phyloP scores from a whole-genome alignment of 2,113 vertebrate genomes.

The Sinocyclocheilus anshuiensis region DNA sequence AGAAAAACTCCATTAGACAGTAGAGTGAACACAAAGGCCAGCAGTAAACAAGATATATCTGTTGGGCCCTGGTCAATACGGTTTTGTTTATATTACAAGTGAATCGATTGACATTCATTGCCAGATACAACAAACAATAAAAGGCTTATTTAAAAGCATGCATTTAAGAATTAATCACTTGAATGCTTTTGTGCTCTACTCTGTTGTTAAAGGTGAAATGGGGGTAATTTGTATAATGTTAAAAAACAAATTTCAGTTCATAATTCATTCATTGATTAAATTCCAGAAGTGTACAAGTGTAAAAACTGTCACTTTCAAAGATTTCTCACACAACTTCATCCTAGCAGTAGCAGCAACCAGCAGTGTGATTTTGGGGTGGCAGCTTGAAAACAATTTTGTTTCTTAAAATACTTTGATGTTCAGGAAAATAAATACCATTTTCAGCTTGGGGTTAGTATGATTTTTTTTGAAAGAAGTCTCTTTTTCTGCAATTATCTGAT shows the following conservation, averaged over 20 bases:
- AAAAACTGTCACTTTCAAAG: neutral
- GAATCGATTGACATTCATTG: constrained; percentile 12
- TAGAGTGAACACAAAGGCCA: neutral
- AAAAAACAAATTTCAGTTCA: neutral
- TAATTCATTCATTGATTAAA: neutral
- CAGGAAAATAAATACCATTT: no score
- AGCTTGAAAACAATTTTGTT: neutral
- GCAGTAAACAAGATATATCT: constrained; percentile 7
- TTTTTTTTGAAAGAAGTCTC: neutral
- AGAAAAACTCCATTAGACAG: neutral
- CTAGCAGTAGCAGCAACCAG: neutral
- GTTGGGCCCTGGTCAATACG: neutral
- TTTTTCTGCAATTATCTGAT: neutral
- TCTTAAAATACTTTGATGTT: neutral
- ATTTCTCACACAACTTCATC: neutral
- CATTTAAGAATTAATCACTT: neutral
- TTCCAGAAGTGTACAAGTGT: neutral
- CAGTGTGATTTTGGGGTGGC: neutral
- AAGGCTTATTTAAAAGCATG: neutral
- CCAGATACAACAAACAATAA: neutral
- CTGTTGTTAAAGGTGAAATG: neutral
- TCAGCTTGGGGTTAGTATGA: neutral
- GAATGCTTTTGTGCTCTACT: neutral
- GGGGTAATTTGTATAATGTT: neutral
- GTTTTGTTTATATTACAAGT: neutral